A percentile compares a stretch with the other conserved stretches of the same genome.
Conservation (phyloP, 2,797 vertebrate genomes). For the Acanthiza pusilla region DNA sequence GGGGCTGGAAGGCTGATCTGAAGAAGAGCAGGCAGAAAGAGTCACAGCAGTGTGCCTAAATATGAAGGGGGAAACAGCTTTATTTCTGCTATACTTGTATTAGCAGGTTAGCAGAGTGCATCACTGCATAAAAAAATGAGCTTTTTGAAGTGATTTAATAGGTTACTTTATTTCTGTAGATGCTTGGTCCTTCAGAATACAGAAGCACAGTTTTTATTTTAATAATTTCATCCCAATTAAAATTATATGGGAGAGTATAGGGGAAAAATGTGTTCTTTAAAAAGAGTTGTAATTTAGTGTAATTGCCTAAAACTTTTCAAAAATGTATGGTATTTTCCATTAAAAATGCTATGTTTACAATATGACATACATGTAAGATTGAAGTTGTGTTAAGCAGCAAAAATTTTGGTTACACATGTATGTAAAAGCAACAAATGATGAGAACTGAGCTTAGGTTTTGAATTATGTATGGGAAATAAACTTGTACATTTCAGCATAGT, state of each 20-base stretch:
- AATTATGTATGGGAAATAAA: neutral
- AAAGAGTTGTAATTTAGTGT: neutral
- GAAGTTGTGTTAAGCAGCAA: neutral
- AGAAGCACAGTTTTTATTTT: neutral
- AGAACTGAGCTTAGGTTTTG: neutral
- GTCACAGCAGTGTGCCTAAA: neutral
- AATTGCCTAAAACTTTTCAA: neutral
- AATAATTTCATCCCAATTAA: neutral
- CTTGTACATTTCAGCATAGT: neutral
- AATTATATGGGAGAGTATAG: neutral
- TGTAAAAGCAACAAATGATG: neutral
- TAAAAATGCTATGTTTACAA: neutral
- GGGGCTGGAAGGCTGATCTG: neutral
- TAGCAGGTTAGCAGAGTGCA: neutral
- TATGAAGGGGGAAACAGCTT: neutral
- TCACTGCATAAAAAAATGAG: neutral
- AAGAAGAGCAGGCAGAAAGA: neutral
- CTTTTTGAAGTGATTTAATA: neutral
- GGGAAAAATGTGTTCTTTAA: neutral
- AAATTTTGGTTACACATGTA: neutral
- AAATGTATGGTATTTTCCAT: rapidly evolving
- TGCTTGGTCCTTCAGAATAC: neutral
- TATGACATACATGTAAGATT: neutral
- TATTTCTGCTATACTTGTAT: neutral
- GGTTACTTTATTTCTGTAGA: neutral